Conservation (phyloP, 2,888 invertebrate genomes). For the Patella caerulea region DNA sequence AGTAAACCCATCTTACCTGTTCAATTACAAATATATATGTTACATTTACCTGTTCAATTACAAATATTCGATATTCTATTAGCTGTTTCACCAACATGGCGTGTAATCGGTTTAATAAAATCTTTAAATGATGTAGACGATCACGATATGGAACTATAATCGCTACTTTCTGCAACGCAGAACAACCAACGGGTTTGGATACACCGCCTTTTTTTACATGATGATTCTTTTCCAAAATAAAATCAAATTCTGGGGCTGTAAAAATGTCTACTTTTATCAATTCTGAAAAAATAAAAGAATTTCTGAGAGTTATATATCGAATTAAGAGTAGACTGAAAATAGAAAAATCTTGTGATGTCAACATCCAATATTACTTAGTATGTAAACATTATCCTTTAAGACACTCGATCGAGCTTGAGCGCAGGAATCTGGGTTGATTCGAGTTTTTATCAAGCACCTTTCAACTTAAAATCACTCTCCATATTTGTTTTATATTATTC, state of each 20-base stretch:
- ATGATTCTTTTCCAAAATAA: constrained; percentile 42
- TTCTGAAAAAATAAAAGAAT: constrained; percentile 26
- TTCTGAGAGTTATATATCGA: too few species aligned
- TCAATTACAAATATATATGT: too few species aligned
- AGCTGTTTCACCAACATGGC: constrained; percentile 60
- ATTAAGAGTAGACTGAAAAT: too few species aligned
- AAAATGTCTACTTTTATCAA: constrained; percentile 49
- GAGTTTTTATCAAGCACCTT: too few species aligned
- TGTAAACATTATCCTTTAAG: too few species aligned
- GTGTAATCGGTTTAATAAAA: constrained; percentile 59
- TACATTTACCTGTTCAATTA: constrained; percentile 61
- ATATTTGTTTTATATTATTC: too few species aligned
- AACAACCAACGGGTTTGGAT: constrained; percentile 58
- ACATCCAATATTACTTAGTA: too few species aligned
- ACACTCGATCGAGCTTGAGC: too few species aligned
- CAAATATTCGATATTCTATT: constrained; percentile 59
- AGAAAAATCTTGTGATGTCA: too few species aligned
- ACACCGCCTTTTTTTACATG: constrained; percentile 53
- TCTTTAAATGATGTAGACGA: constrained; percentile 55
- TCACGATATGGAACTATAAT: constrained; percentile 64
- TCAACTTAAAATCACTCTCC: too few species aligned
- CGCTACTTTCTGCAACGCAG: constrained; percentile 61
- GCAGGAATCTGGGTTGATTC: too few species aligned
- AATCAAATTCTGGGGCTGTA: constrained; percentile 37
- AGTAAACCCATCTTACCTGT: too few species aligned